Percentiles rank a stretch among this genome's conserved stretches.
Conservation (phyloP, 2,797 vertebrate species). For the Sphenodon punctatus region DNA sequence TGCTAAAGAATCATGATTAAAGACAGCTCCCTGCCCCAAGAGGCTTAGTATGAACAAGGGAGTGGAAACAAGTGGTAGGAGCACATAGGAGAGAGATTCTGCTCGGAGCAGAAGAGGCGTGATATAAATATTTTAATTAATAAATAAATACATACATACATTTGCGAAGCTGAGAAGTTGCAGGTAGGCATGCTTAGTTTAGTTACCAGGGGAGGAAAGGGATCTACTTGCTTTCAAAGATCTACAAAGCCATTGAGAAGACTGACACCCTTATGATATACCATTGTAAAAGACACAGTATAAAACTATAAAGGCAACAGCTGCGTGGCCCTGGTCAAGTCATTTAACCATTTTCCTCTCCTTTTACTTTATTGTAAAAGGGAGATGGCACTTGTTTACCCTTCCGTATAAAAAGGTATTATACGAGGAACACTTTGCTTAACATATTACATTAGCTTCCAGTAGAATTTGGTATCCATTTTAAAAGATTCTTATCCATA, state of each 20-base stretch:
- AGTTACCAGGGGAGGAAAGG: too few relatives aligned
- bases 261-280: too few relatives aligned
- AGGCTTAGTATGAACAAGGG: too few relatives aligned
- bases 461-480: background rate
- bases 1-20: too few relatives aligned
- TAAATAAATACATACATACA: too few relatives aligned
- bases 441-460: background rate
- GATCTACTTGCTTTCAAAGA: background rate
- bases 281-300: background rate
- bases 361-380: background rate
- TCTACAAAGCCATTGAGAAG: background rate
- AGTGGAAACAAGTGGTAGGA: too few relatives aligned
- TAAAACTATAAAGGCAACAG: background rate
- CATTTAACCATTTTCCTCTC: background rate
- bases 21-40: too few relatives aligned
- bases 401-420: background rate
- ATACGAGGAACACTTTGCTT: background rate
- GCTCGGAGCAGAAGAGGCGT: too few relatives aligned
- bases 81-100: too few relatives aligned
- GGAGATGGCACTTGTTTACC: background rate
- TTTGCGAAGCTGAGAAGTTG: too few relatives aligned
- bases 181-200: too few relatives aligned
- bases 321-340: background rate
- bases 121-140: too few relatives aligned
- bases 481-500: background rate